A percentile compares a stretch with the other conserved stretches of the same genome.
Evolutionary conservation across 2,797 vertebrate genomes (phyloP).

Genomic region (Heliangelus exortis): DNA sequence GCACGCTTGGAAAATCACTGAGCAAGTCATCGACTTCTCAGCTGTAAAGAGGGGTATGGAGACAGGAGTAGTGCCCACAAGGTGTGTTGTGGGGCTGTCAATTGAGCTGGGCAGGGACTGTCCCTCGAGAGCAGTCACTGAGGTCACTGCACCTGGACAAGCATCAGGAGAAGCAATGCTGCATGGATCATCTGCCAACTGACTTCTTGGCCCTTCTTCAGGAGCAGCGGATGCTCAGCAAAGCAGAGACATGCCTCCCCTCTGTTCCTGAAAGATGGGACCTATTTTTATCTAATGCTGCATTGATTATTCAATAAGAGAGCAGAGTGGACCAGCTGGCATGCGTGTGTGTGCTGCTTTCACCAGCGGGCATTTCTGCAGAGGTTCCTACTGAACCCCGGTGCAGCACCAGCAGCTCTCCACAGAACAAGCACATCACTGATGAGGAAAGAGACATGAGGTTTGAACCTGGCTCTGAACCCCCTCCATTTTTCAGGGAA

Average conservation of each 20-base stretch:
- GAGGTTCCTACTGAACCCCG: neutral
- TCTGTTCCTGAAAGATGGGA: slow-evolving; percentile 15
- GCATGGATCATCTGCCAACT: neutral
- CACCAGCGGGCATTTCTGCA: neutral
- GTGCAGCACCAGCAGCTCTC: neutral
- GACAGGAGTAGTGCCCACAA: neutral
- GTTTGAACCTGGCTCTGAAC: neutral
- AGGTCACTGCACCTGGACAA: neutral
- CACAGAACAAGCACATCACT: rapidly evolving
- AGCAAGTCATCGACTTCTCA: neutral
- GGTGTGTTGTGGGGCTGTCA: rapidly evolving
- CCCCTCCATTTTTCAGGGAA: neutral
- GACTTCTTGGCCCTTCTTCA: neutral
- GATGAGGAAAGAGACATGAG: neutral
- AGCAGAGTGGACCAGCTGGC: neutral
- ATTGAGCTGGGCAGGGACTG: neutral
- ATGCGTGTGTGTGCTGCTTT: neutral
- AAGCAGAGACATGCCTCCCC: neutral
- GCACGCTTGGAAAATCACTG: neutral
- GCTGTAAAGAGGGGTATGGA: neutral
- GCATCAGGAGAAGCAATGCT: rapidly evolving
- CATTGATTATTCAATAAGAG: slow-evolving; percentile 54
- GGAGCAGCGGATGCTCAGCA: neutral
- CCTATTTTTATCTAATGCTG: slow-evolving; percentile 60
- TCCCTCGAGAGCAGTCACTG: neutral